Percentiles rank a stretch among this genome's conserved stretches.
Evolutionary conservation across 2,888 invertebrate species (phyloP).

Genomic region (Digitonthophagus gazella): DNA sequence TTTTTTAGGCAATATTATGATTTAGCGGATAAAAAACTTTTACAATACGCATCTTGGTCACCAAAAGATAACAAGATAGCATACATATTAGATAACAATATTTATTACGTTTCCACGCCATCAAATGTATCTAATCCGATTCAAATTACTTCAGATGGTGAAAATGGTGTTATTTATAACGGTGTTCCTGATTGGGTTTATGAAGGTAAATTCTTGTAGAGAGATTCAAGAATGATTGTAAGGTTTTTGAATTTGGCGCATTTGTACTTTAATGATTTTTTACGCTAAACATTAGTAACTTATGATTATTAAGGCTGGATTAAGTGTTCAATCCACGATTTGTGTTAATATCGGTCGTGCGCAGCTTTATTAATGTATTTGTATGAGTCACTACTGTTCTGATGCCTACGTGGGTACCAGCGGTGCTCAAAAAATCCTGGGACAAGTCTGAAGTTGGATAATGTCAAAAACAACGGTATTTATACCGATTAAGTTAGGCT

Average conservation of each 20-base stretch:
- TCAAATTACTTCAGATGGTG: conserved; percentile 59
- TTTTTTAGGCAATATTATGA: conserved; percentile 49
- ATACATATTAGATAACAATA: conserved; percentile 68
- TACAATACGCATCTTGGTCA: conserved; percentile 65
- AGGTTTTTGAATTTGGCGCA: not conserved
- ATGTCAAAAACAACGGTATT: too few species aligned
- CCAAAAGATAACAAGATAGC: conserved; percentile 56
- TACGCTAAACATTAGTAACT: not conserved
- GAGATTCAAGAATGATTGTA: not conserved
- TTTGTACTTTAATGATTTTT: too few species aligned
- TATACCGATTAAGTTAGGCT: too few species aligned
- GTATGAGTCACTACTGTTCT: too few species aligned
- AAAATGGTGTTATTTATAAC: conserved; percentile 60
- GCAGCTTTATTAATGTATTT: too few species aligned
- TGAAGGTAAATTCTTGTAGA: conserved; percentile 62
- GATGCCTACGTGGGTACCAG: too few species aligned
- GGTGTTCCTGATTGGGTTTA: conserved; percentile 93
- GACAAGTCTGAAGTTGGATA: too few species aligned
- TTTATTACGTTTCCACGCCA: conserved; percentile 57
- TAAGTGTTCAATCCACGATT: too few species aligned
- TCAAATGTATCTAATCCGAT: conserved; percentile 39
- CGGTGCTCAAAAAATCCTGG: too few species aligned
- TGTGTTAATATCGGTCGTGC: too few species aligned
- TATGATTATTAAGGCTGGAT: not conserved
- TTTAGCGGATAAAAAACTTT: conserved; percentile 55